phyloP scores from a whole-genome alignment of 2,113 vertebrate genomes.

The Poeciliopsis retropinna region DNA sequence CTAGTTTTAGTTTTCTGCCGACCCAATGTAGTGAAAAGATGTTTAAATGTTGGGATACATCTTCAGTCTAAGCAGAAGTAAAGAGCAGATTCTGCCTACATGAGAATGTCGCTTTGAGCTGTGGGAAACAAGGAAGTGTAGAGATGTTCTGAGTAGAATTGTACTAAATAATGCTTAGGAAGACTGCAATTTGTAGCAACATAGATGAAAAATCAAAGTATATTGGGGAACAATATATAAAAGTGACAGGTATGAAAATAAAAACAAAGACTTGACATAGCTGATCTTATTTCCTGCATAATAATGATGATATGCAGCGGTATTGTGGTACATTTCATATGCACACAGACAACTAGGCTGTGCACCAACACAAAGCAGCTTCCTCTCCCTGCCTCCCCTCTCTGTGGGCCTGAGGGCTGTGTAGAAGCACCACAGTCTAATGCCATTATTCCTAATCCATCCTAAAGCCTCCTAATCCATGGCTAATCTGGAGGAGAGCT shows the following conservation, averaged over 20 bases:
- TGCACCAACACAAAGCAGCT: constrained; percentile 67
- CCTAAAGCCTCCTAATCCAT: constrained; percentile 79
- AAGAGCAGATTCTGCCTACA: background rate
- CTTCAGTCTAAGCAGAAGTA: background rate
- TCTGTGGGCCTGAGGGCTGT: constrained; percentile 64
- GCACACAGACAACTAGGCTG: constrained; percentile 39
- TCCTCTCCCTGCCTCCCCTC: constrained; percentile 56
- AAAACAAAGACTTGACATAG: constrained; percentile 22
- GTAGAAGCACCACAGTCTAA: constrained; percentile 73
- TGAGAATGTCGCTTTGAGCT: background rate
- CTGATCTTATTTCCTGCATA: constrained; percentile 20
- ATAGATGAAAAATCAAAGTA: background rate
- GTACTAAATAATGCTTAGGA: background rate
- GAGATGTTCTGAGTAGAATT: background rate
- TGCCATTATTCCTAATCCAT: constrained; percentile 81
- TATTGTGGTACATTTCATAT: constrained; percentile 36
- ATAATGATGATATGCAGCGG: constrained; percentile 30
- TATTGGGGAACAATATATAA: constrained; percentile 7
- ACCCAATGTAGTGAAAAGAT: background rate
- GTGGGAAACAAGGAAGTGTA: too few species aligned
- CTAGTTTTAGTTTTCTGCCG: background rate
- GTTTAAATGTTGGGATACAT: background rate
- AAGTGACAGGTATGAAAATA: constrained; percentile 22
- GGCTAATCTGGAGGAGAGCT: constrained; percentile 80
- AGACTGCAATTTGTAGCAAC: background rate